Percentiles rank a stretch among this genome's conserved stretches.
These are phyloP conservation scores for Nyctereutes procyonoides DNA, from an alignment of 2,113 vertebrate species.

Conservation along the genomic window DNA sequence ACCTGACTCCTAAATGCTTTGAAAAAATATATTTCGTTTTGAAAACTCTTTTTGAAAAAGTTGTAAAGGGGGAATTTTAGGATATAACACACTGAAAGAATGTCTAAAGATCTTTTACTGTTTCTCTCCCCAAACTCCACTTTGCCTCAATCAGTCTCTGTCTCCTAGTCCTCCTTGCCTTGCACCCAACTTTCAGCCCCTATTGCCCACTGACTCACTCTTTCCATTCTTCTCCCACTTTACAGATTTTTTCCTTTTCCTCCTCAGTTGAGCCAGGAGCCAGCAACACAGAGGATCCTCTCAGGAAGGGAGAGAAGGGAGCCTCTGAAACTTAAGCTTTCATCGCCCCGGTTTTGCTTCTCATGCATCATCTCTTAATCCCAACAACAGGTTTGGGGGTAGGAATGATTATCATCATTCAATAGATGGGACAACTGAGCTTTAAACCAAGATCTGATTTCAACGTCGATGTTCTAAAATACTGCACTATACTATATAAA, in stretches of 20 bases:
- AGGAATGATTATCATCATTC: not conserved
- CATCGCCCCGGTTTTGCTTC: not conserved
- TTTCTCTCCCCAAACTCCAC: not conserved
- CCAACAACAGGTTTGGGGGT: slow-evolving; percentile 20
- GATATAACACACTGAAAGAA: not conserved
- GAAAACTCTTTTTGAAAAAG: not conserved
- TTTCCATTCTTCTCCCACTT: not conserved
- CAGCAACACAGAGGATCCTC: not conserved
- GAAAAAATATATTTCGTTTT: slow-evolving; percentile 41
- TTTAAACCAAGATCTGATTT: slow-evolving; percentile 20
- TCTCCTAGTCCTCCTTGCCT: fast-evolving
- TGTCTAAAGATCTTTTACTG: not conserved
- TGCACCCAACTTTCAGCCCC: not conserved
- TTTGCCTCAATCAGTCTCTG: not conserved
- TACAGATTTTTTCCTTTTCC: not conserved
- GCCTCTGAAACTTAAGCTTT: not conserved
- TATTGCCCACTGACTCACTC: not conserved
- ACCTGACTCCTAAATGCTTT: not conserved
- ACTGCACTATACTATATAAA: not conserved
- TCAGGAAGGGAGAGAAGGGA: not conserved
- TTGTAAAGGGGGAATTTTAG: slow-evolving; percentile 36
- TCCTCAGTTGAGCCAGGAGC: not conserved
- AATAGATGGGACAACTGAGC: slow-evolving; percentile 17
- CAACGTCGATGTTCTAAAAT: not conserved
- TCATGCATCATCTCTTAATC: not conserved